Base-by-base conservation (phyloP, 92 coral and sea anemone genomes). In the Parazoanthus atlanticus region DNA sequence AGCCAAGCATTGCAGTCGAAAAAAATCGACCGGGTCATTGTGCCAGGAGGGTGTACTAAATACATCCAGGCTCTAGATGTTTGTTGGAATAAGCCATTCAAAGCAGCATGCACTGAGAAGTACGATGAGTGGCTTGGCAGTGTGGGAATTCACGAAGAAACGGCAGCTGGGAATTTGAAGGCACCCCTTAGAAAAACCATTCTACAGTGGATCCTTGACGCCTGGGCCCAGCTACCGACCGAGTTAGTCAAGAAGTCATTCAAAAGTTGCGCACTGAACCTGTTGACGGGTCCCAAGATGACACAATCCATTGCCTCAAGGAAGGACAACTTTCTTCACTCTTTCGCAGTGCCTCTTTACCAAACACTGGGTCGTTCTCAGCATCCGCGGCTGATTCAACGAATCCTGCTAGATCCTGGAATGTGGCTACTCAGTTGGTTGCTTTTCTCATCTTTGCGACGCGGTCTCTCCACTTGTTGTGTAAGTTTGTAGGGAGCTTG, bases 331-430 rank as follows among this genome's bases (percentile, higher is more conserved):
- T 78, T 40, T 85, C 89, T 82, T 85, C 71, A n/a, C 78, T 78
- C 61, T 77, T 81, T 80, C 47, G 38, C 19, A 90, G 78, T 0
- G 93, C 93, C 0, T 90, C 91, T 75, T 75, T 90, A 8, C 91
- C 86, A 76, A 38, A 93, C 16, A 93, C 78, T 17, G 95, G 95
- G 46, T 88, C 94, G 30, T 92, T 92, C 40, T 91, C 93, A 1
- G 93, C 73, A 29, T 92, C 91, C 8, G 94, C 78, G 25, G 93
- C 91, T 16, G 90, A 77, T 41, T 90, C 82, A 16, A 90, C 69
- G 29, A 92, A 92, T 12, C 67, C 81, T 23, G 40, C 78, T 16
- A 92, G 79, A 13, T 90, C 76, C 33, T 86, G 88, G 69, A 92
- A 90, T 36, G 71, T 30, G 3, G 86, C 87, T 29, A 90, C 61